phyloP scores from a whole-genome alignment of 2,797 vertebrate genomes.

The Ambastaia sidthimunki region DNA sequence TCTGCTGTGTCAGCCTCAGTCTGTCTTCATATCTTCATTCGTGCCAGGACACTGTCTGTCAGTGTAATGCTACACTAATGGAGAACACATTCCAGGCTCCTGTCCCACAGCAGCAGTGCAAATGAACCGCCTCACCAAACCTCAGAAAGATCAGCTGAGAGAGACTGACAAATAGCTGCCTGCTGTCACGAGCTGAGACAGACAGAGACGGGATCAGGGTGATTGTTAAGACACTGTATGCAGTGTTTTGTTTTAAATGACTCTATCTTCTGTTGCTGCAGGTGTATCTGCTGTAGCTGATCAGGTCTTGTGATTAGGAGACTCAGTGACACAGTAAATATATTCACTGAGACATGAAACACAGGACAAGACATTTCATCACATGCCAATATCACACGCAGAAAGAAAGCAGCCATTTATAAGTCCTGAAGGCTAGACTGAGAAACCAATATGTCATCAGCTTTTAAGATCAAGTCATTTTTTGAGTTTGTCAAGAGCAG shows the following conservation, averaged over 20 bases:
- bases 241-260: neutral
- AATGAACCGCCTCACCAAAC: slow-evolving; percentile 15
- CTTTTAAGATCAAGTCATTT: neutral
- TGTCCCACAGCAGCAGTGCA: slow-evolving; percentile 20
- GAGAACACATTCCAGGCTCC: slow-evolving; percentile 54
- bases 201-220: slow-evolving; percentile 14
- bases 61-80: slow-evolving; percentile 65
- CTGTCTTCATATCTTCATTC: slow-evolving; percentile 66
- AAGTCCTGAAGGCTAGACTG: neutral
- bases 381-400: neutral
- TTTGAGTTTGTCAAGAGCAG: no score
- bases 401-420: neutral
- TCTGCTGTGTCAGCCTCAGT: slow-evolving; percentile 70
- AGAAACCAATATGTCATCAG: neutral
- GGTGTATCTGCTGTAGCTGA: neutral
- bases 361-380: neutral
- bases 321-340: neutral
- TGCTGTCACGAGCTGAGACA: neutral
- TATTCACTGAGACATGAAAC: neutral
- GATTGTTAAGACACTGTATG: neutral
- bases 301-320: neutral
- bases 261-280: neutral
- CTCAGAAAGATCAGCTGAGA: neutral
- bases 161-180: neutral
- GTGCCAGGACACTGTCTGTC: slow-evolving; percentile 68